Base-by-base conservation (phyloP, 1,140 invertebrate genomes). In the Aphaenogaster ashmeadi region DNA sequence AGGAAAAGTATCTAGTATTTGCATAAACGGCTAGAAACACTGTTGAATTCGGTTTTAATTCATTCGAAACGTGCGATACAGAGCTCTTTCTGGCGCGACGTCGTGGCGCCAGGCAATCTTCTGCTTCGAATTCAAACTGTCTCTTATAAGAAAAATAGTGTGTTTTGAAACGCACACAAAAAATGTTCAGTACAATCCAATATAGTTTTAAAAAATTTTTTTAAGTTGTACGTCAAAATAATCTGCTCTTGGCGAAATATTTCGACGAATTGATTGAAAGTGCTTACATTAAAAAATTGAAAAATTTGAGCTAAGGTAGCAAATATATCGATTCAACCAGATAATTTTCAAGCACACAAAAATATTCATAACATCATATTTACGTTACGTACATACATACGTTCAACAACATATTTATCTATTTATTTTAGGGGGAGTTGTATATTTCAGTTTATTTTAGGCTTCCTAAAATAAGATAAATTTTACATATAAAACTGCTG, bases 11-110 rank as follows among this genome's bases (percentile, higher is more conserved):
- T 21, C 2, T 27, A 81, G 11, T 71, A n/a, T 36, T 71, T 41
- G 13, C 27, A 36, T 47, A 62, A 69, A 64, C 3, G 1, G 8
- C 13, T n/a, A 36, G 6, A 15, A 78, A 36, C 11, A 36, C 0
- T 52, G 0, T 56, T 81, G 8, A 36, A 71, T 44, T 56, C 27
- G 21, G 15, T 71, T 81, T 81, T 47, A 56, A 71, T 71, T 71
- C 6, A 69, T 80, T 71, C 15, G 15, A 67, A 21, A 77, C 13
- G 52, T 50, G 33, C 44, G 13, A 41, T 58, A 9, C 3, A 60
- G 74, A 60, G 21, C 7, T 18, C 38, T 21, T 52, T 71, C 66
- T 47, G 50, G 62, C 15, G 38, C 66, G 38, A 81, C 52, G 18
- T 58, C 38, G 15, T n/a, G 50, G 13, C 79, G 38, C 13, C 33